Evolutionary conservation across 2,888 invertebrate genomes (phyloP), one percentile per base, ranked within the genome.

Genomic region (Phorcus lineatus): DNA sequence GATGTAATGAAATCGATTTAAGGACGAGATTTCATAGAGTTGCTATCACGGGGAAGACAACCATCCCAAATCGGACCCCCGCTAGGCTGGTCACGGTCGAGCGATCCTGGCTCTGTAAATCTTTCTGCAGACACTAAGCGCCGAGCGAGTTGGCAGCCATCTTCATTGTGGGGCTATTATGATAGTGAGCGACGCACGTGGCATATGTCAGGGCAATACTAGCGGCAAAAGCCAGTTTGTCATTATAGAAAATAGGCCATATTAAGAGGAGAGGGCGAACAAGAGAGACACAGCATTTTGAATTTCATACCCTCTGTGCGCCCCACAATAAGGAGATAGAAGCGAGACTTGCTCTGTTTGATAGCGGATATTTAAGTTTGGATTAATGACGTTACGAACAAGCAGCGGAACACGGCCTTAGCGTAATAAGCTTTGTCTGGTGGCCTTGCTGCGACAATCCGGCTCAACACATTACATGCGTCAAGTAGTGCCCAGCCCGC

Each of bases 211-310:
- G 36, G 70, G 31, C 70, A 16, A 36, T 36, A 70, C 70, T n/a
- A 70, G 70, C 70, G 40, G 70, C 36, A 70, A 70, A 70, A 70
- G 70, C 70, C 36, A 70, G 70, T 70, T 70, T 70, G 70, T 70
- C 70, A 70, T 70, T 70, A 36, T 40, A 70, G 70, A 70, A 70
- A 70, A 70, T 70, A 70, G 70, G 70, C 70, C 70, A 70, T 70
- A 70, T 70, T 70, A 70, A 70, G 31, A 31, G 40, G 70, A 17
- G 19, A 19, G 36, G 36, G n/a, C 19, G 31, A 36, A 70, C 70
- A 70, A 40, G 19, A 70, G 70, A 70, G 70, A 40, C 70, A 11
- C 31, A 31, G 31, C 70, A 70, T 70, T 70, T 70, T 70, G 70
- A 70, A 70, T 70, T 70, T 70, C 70, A 70, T 70, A 70, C 70